Evolutionary conservation across 1,140 invertebrate genomes (phyloP).

Genomic region (Luehdorfia chinensis): DNA sequence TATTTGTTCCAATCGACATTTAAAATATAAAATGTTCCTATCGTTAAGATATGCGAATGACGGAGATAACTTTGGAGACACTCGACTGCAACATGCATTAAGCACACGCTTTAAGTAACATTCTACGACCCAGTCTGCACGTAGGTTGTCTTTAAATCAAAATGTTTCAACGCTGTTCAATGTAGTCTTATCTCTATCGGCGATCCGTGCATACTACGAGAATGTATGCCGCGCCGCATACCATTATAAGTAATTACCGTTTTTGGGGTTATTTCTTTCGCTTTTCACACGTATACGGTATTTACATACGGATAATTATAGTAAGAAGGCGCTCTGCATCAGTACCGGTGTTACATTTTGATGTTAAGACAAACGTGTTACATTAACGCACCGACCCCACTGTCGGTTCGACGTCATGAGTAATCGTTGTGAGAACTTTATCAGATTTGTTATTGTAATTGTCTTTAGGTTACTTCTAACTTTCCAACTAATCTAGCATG

Average conservation of each 20-base stretch:
- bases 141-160: slow-evolving; percentile 73
- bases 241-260: slow-evolving; percentile 72
- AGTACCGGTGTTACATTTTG: slow-evolving; percentile 55
- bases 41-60: slow-evolving; percentile 22
- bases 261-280: slow-evolving; percentile 69
- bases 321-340: slow-evolving; percentile 56
- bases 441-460: slow-evolving; percentile 59
- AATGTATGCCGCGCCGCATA: slow-evolving; percentile 66
- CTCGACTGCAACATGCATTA: slow-evolving; percentile 58
- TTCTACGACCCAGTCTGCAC: slow-evolving; percentile 38
- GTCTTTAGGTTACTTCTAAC: slow-evolving; percentile 61
- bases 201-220: slow-evolving; percentile 63
- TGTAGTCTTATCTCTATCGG: slow-evolving; percentile 68
- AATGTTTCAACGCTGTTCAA: slow-evolving; percentile 74
- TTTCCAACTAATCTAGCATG: slow-evolving; percentile 74
- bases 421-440: slow-evolving; percentile 66
- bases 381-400: slow-evolving; percentile 47
- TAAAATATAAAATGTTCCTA: slow-evolving; percentile 9
- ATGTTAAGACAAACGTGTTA: slow-evolving; percentile 60
- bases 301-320: too few species aligned
- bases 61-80: slow-evolving; percentile 61
- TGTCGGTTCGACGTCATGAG: slow-evolving; percentile 58
- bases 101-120: slow-evolving; percentile 67
- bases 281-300: slow-evolving; percentile 71
- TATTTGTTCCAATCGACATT: slow-evolving; percentile 15